Conservation (phyloP, 2,113 vertebrate species). For the Ciconia maguari region DNA sequence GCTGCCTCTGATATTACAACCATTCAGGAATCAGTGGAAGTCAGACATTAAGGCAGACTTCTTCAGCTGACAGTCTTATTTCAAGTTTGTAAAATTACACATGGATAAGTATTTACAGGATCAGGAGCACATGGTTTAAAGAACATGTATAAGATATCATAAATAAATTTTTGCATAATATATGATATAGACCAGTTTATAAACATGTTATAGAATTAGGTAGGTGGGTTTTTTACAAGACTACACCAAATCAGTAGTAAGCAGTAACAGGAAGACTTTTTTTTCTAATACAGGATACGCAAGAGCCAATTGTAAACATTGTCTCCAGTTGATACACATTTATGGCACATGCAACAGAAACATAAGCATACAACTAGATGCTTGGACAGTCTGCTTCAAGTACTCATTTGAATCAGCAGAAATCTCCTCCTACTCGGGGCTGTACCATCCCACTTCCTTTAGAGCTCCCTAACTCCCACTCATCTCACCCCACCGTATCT, state of each 20-base stretch:
- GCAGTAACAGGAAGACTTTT: not conserved
- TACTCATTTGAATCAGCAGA: not conserved
- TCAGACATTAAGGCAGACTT: not conserved
- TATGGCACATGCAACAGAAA: not conserved
- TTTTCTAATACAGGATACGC: not conserved
- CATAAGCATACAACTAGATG: accelerated
- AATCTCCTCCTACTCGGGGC: not conserved
- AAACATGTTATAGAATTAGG: not conserved
- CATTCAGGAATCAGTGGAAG: not conserved
- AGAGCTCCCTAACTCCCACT: not conserved
- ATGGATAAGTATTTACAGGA: not conserved
- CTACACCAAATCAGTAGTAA: not conserved
- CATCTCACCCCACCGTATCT: not conserved
- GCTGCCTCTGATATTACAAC: not conserved
- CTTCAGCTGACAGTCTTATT: not conserved
- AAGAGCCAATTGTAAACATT: not conserved
- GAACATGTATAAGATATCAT: not conserved
- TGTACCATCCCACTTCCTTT: not conserved
- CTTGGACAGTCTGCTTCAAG: not conserved
- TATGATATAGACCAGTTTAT: not conserved
- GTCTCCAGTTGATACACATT: not conserved
- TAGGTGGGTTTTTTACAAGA: not conserved
- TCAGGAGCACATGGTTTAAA: not conserved
- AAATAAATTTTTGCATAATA: not conserved
- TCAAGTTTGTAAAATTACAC: not conserved